Percentiles rank a stretch among this genome's conserved stretches.
Evolutionary conservation across 2,888 invertebrate species (phyloP).

Genomic region (Herminia tarsipennalis): DNA sequence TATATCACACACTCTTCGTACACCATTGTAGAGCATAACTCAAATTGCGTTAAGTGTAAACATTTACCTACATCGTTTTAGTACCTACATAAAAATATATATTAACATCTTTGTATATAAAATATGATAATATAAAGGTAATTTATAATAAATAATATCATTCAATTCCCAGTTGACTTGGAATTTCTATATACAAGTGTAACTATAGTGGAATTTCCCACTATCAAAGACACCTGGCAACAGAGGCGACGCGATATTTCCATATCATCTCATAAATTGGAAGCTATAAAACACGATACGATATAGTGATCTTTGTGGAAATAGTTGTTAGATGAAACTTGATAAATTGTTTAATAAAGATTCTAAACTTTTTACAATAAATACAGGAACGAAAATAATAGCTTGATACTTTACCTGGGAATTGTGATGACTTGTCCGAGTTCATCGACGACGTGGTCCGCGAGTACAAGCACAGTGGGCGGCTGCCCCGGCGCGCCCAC

Average conservation of each 20-base stretch:
- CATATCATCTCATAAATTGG: conserved; percentile 57
- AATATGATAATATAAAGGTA: conserved; percentile 7
- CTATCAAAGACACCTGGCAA: conserved; percentile 59
- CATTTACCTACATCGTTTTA: no score
- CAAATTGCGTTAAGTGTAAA: neutral
- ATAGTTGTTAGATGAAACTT: conserved; percentile 40
- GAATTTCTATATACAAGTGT: conserved; percentile 40
- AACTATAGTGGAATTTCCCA: conserved; percentile 64
- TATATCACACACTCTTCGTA: no score
- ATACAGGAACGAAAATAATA: neutral
- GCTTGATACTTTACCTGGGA: conserved; percentile 81
- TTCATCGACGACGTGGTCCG: conserved; percentile 90
- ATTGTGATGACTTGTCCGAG: conserved; percentile 88
- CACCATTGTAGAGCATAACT: neutral
- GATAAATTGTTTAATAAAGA: conserved; percentile 22
- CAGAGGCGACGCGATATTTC: conserved; percentile 56
- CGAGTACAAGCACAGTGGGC: conserved; percentile 89
- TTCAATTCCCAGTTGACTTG: conserved; percentile 29
- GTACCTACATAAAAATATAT: no score
- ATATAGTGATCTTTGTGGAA: conserved; percentile 45
- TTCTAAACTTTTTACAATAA: conserved; percentile 11
- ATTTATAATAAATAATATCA: conserved; percentile 25
- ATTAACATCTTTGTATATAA: neutral
- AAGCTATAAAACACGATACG: conserved; percentile 58
- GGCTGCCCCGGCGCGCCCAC: conserved; percentile 80